phyloP scores from a whole-genome alignment of 1,140 invertebrate genomes.

The Hycleus cichorii region DNA sequence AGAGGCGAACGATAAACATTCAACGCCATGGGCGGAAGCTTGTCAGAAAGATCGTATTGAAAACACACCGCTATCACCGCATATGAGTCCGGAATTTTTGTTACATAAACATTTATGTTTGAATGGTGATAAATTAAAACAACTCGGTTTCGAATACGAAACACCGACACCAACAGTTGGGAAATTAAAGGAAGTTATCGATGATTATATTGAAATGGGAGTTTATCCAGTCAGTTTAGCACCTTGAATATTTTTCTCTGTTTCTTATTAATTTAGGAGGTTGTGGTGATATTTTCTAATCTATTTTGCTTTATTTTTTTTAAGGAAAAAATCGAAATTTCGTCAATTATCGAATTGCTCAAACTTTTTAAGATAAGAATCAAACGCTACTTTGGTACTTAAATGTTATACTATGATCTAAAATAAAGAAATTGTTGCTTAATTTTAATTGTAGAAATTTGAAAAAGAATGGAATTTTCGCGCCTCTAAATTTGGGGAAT shows the following conservation, averaged over 20 bases:
- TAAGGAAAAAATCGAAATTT: no score
- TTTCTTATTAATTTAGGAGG: not conserved
- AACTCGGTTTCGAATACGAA: constrained; percentile 48
- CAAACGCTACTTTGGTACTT: no score
- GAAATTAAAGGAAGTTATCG: constrained; percentile 55
- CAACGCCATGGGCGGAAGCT: constrained; percentile 80
- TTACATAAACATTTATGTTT: constrained; percentile 73
- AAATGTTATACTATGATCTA: no score
- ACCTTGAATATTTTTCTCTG: constrained; percentile 2
- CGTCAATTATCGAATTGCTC: no score
- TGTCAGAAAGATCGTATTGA: constrained; percentile 66
- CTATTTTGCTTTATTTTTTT: no score
- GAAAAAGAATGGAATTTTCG: no score
- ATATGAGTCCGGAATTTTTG: constrained; percentile 72
- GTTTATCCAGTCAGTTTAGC: constrained; percentile 59
- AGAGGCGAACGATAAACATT: constrained; percentile 87
- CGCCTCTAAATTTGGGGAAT: no score
- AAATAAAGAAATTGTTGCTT: no score
- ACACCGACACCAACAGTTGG: constrained; percentile 55
- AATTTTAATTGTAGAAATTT: no score
- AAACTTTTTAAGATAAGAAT: no score
- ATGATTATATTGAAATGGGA: constrained; percentile 64
- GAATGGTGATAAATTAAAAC: constrained; percentile 59
- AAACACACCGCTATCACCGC: constrained; percentile 82
- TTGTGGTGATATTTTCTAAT: no score